Base-by-base conservation (phyloP, 2,797 vertebrate species). In the Acrossocheilus wenchowensis region DNA sequence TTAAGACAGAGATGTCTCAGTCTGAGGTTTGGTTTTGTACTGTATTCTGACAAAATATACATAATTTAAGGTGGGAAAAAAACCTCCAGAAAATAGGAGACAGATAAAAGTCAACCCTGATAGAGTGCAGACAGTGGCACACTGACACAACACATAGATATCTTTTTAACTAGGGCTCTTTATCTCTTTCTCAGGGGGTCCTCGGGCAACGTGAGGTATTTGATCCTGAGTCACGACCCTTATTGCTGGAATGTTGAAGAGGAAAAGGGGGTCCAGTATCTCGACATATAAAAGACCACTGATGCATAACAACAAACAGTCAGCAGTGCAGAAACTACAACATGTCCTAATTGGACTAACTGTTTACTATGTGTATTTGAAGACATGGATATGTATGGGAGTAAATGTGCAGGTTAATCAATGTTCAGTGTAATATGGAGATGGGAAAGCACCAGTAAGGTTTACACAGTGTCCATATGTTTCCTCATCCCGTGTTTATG, bases 221-320 rank as follows among this genome's bases (percentile, higher is more conserved):
- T 89, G 30, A 62, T 72, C 87, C 79, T 88, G 88, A 88, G 82
- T 87, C 74, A 81, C 36, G 52, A 82, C 81, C 78, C 48, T 75
- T 85, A 36, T 60, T 36, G 14, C 84, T 86, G 88, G 78, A 75
- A 91, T 90, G 90, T 9, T 73, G 81, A 23, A 72, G 23, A 36
- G 11, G 26, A 82, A 86, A 50, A 85, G 15, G 73, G 54, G 75
- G 52, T 57, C 64, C 48, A 19, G 26, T 78, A 11, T 71, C 78
- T 78, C 36, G 10, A 64, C 15, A 77, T 69, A 73, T 57, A 36
- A 71, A 75, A 26, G 72, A 71, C 60, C 19, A 48, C 48, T 17
- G 8, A 60, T 50, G 19, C 12, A 17, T 7, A 4, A 71, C 10
- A 43, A 21, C 23, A 36, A 11, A 26, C 26, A 60, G 19, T 26